Base-by-base conservation (phyloP, 1,140 invertebrate species). In the Venturia canescens region DNA sequence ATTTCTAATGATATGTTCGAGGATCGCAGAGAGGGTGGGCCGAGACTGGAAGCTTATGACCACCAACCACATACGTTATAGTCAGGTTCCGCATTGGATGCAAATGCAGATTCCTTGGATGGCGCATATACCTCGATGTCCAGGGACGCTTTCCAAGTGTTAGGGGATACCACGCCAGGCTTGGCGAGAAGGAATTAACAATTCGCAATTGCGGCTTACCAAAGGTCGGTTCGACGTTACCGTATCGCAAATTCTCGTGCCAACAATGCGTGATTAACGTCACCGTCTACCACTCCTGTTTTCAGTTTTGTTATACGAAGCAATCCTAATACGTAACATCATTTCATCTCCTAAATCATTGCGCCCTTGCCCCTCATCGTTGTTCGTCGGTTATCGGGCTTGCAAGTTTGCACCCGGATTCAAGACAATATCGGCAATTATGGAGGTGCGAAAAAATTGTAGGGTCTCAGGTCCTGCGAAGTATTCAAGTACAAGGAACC, bases 221-320 rank as follows among this genome's bases (percentile, higher is more conserved):
- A 18, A 15, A 27, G 26, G 71, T 15, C 71, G 34, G 53, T 53
- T 74, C 71, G 44, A 26, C 38, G 71, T 53, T 74, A 48, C 71
- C 15, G 48, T 38, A 74, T 74, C 71, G 38, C 71, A 16, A 74
- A 74, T 74, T 48, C 23, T 53, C 71, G 38, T 74, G 44, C 71
- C 71, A 74, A 74, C 71, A 74, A 74, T 74, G 71, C 71, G 53
- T 74, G 71, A 74, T 74, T 74, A 74, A 74, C 71, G 71, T 74
- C 48, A 15, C 48, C 21, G 26, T 26, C 71, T 27, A 27, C 31
- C 69, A 11, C 71, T 16, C 7, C 26, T 31, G 66, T 31, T 69
- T 69, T 69, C 3, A 21, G 29, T 69, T 23, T 63, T 63, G 60
- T 63, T 63, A n/a, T n/a, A 15, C 4, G 60, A n/a, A 9, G n/a